Percentiles rank a stretch among this genome's conserved stretches.
Evolutionary conservation across 2,113 vertebrate species (phyloP).

Genomic region (Gobius niger): DNA sequence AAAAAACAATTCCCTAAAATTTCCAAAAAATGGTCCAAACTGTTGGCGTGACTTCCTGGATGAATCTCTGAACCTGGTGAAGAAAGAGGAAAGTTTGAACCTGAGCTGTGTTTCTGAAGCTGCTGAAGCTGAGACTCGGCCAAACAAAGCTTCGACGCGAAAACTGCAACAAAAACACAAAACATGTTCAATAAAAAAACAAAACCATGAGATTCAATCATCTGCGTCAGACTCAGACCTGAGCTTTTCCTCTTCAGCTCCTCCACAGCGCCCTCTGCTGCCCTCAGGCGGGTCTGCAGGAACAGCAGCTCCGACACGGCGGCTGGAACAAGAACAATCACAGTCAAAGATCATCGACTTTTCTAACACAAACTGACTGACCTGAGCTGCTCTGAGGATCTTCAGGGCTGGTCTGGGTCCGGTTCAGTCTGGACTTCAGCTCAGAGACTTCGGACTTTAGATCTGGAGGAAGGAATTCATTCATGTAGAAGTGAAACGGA

Average conservation of each 20-base stretch:
- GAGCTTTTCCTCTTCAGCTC: constrained; percentile 2
- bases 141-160: background rate
- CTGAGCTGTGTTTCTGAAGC: background rate
- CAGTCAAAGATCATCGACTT: background rate
- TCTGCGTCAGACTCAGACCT: background rate
- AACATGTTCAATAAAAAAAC: background rate
- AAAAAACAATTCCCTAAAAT: no score
- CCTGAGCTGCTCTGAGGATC: constrained; percentile 45
- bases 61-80: no score
- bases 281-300: background rate
- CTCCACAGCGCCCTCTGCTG: constrained; percentile 4
- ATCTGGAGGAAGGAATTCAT: background rate
- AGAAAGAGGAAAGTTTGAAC: background rate
- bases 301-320: background rate
- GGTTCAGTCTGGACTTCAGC: constrained; percentile 34
- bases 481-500: background rate
- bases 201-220: background rate
- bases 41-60: no score
- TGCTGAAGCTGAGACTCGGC: constrained; percentile 2
- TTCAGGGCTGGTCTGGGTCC: constrained; percentile 15
- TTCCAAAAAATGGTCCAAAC: no score
- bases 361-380: constrained; percentile 8
- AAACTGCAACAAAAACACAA: background rate
- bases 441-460: background rate
- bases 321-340: background rate